phyloP scores from a whole-genome alignment of 2,113 vertebrate genomes.

The Urocynchramus pylzowi region DNA sequence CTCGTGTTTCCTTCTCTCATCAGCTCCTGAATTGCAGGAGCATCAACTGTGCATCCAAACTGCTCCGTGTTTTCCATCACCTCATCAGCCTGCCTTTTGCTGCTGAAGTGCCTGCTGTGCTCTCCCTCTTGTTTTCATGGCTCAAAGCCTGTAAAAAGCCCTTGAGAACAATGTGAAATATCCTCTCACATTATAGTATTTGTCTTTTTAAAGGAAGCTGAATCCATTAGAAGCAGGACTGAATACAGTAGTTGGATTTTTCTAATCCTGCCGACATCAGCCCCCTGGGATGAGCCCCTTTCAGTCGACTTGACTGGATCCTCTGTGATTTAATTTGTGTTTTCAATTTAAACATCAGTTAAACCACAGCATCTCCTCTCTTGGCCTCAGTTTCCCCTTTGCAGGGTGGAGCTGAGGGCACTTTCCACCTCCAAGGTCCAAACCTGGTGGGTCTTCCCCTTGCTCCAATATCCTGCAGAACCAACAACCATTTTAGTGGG shows the following conservation, averaged over 20 bases:
- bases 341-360: background rate
- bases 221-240: background rate
- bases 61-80: background rate
- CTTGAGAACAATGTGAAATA: slow-evolving; percentile 16
- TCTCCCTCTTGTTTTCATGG: background rate
- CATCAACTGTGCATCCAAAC: background rate
- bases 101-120: slow-evolving; percentile 23
- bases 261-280: background rate
- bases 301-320: background rate
- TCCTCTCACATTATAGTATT: background rate
- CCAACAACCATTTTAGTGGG: background rate
- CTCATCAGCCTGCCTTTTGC: background rate
- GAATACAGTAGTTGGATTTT: background rate
- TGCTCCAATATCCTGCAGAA: background rate
- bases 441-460: background rate
- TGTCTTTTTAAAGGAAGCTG: background rate
- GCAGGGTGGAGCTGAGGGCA: background rate
- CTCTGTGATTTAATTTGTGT: background rate
- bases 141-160: slow-evolving; percentile 17
- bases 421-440: background rate
- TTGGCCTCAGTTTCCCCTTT: slow-evolving; percentile 10
- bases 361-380: background rate
- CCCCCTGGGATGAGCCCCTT: background rate
- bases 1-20: background rate
- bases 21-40: background rate